Base-by-base conservation (phyloP, 2,888 invertebrate species). In the Silvanus unidentatus region DNA sequence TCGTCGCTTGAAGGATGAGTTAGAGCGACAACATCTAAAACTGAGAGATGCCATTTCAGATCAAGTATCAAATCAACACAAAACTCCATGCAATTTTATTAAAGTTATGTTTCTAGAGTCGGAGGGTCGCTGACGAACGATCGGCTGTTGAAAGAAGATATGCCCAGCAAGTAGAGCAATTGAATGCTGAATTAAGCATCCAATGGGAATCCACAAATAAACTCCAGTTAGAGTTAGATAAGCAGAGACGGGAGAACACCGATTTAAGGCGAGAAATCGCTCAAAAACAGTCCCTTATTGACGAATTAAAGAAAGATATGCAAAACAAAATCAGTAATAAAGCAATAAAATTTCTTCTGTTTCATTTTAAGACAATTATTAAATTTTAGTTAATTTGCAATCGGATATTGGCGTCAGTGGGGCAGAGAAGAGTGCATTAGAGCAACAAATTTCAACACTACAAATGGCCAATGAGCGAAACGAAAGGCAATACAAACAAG, bases 131-230 rank as follows among this genome's bases (percentile, higher is more conserved):
- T 8, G 85, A 84, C 42, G 86, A 88, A 67, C 75, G 88, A 22
- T 78, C 82, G 52, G 82, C 83, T 29, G 81, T 84, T 1, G 86
- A 88, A 62, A 76, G 84, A 37, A 76, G 87, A 0, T 88, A 86
- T 67, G 81, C 80, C 48, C 83, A 82, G 50, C 76, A 77, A 59
- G 82, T 86, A 47, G 90, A 91, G 63, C 87, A 89, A 56, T 72
- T 90, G 36, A 86, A 85, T 14, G 81, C 84, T 4, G 90, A 91
- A 59, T 73, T 88, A 15, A 84, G 85, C 0, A 81, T 81, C 1
- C 89, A 90, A 65, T 88, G 88, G 78, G 90, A 91, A 60, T 80
- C 82, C 32, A 82, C 86, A 1, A 81, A 86, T 39, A 87, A 88
- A 60, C 65, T 87, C 16, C 85, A 85, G 47, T 62, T 90, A 62